Conservation (phyloP, 2,888 invertebrate genomes). For the Adela reaumurella region DNA sequence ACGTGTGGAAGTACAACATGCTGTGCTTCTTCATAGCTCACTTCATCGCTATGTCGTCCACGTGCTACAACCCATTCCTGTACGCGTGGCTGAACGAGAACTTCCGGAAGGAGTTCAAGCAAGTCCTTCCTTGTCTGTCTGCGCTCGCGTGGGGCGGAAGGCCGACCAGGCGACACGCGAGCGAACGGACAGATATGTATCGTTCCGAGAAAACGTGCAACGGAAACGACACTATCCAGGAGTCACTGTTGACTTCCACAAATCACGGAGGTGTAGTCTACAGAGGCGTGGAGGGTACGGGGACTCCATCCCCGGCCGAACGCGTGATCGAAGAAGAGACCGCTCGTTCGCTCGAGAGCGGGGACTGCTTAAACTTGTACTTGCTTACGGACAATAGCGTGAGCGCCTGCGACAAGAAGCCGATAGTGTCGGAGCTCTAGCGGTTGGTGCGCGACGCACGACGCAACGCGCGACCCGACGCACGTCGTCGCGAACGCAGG, state of each 20-base stretch:
- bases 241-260: constrained; percentile 58
- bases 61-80: constrained; percentile 94
- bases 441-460: background rate
- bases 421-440: background rate
- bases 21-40: constrained; percentile 89
- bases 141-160: constrained; percentile 51
- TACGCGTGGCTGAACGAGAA: constrained; percentile 98
- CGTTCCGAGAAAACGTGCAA: constrained; percentile 69
- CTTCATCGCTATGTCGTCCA: constrained; percentile 92
- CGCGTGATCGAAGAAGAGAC: no score
- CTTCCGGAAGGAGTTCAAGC: constrained; percentile 90
- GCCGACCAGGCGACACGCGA: constrained; percentile 42
- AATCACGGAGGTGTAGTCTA: constrained; percentile 46
- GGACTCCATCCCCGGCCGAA: constrained; percentile 3
- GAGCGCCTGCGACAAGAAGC: background rate
- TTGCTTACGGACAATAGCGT: background rate
- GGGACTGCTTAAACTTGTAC: background rate
- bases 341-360: background rate
- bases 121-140: constrained; percentile 65
- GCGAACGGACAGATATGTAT: constrained; percentile 48
- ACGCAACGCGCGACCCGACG: no score
- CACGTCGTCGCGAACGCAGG: no score
- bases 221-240: constrained; percentile 72
- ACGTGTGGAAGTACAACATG: constrained; percentile 75
- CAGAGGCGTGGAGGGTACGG: background rate